Percentiles rank a stretch among this genome's conserved stretches.
phyloP scores from a whole-genome alignment of 2,888 invertebrate genomes.

The Drosophila meridiana region DNA sequence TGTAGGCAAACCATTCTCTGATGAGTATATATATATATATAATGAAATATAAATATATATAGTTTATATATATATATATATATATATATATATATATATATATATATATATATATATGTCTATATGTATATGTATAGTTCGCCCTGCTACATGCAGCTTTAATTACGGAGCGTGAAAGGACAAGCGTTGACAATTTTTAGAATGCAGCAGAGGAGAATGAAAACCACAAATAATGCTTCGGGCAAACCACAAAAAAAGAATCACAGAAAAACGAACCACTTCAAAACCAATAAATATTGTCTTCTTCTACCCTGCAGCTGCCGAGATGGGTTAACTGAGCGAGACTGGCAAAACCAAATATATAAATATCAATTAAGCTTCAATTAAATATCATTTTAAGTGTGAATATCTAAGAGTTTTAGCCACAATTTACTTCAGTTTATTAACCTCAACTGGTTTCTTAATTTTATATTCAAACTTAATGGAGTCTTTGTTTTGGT shows the following conservation, averaged over 20 bases:
- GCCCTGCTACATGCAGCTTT: slow-evolving; percentile 18
- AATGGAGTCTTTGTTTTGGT: neutral
- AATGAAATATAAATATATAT: neutral
- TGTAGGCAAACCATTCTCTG: slow-evolving; percentile 10
- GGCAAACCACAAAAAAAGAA: neutral
- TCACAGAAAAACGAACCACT: neutral
- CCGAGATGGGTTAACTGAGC: neutral
- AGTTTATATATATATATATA: neutral
- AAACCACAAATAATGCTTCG: slow-evolving; percentile 1
- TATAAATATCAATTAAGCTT: neutral
- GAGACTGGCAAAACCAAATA: neutral
- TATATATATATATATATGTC: neutral
- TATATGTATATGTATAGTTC: neutral
- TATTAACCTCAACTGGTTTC: neutral
- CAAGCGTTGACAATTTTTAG: slow-evolving; percentile 6
- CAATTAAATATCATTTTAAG: neutral
- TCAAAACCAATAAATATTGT: slow-evolving; percentile 11
- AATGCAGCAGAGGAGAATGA: slow-evolving; percentile 6
- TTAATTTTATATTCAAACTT: neutral
- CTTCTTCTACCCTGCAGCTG: neutral
- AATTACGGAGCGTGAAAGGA: slow-evolving; percentile 18
- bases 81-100: neutral
- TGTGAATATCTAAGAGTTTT: neutral
- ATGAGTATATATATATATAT: slow-evolving; percentile 3
- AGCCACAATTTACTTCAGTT: neutral